Percentiles rank a stretch among this genome's conserved stretches.
phyloP scores from a whole-genome alignment of 1,140 invertebrate genomes.

The Campoletis sonorensis region DNA sequence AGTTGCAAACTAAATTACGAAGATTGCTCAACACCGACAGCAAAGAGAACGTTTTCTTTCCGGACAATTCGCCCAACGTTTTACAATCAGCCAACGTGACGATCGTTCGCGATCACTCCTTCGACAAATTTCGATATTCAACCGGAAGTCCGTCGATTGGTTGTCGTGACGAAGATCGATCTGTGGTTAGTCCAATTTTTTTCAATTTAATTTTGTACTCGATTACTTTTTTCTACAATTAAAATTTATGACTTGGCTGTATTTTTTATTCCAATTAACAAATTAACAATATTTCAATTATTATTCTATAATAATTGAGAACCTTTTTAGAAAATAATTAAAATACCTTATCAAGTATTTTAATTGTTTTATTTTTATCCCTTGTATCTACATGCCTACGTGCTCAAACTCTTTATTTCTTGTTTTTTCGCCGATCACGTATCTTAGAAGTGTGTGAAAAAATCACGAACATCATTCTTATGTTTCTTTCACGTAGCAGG shows the following conservation, averaged over 20 bases:
- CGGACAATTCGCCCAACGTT: slow-evolving; percentile 59
- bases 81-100: slow-evolving; percentile 47
- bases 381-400: no score
- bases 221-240: not conserved
- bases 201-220: not conserved
- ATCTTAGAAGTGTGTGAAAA: no score
- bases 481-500: no score
- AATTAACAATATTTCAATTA: not conserved
- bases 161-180: slow-evolving; percentile 65
- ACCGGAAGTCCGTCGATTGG: slow-evolving; percentile 69
- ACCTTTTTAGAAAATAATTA: no score
- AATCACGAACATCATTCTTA: no score
- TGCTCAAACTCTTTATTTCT: no score
- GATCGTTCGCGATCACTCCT: slow-evolving; percentile 53
- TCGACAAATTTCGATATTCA: slow-evolving; percentile 71
- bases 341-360: no score
- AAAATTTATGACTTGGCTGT: not conserved
- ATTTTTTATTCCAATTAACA: not conserved
- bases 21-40: slow-evolving; percentile 86
- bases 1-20: slow-evolving; percentile 87
- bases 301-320: no score
- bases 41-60: slow-evolving; percentile 79
- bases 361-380: no score
- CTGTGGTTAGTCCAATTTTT: slow-evolving; percentile 14
- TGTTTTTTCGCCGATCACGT: no score